Base-by-base conservation (phyloP, 2,113 vertebrate genomes). In the Salminus brasiliensis region DNA sequence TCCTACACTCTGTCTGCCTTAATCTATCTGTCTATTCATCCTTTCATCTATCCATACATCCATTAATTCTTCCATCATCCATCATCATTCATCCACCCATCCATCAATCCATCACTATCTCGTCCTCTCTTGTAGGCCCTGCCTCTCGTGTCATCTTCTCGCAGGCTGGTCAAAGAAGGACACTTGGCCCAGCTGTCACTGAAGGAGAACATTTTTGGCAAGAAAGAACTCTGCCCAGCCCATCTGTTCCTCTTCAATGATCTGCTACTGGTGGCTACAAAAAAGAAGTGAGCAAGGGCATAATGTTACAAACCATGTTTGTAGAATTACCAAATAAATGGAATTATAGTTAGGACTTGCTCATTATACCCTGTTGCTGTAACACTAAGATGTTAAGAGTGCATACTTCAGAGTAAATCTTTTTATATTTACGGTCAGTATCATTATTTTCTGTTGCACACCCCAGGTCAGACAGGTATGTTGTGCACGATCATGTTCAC, bases 191-290 rank as follows among this genome's bases (percentile, higher is more conserved):
- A 79, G 63, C 76, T 81, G 2, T 59, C 67, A 63, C 41, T 25
- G 7, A 81, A 79, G 36, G 80, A 78, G 34, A 84, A 78, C 45
- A 83, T 83, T 47, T 76, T 81, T 78, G 83, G 78, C 27, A 77
- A 86, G 60, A 83, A 79, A 45, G 84, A 78, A 63, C 63, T 55
- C 39, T 72, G 36, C n/a, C 66, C 70, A n/a, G 18, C 84, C 23
- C 43, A 75, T 76, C 29, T 84, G 30, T 75, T 84, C 30, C 83
- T 85, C 25, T 85, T 85, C 49, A 85, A 83, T 81, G 85, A 87
- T 70, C 63, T 87, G 16, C 81, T 87, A 39, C 81, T 87, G 15
- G 59, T 87, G 49, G 25, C 81, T 21, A 69, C 72, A n/a, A 78
- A 68, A 45, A 85, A 83, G 79, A 75, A 81, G 85, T 85, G 12